Evolutionary conservation across 1,140 invertebrate genomes (phyloP).

Genomic region (Aphelinus atriplicis): DNA sequence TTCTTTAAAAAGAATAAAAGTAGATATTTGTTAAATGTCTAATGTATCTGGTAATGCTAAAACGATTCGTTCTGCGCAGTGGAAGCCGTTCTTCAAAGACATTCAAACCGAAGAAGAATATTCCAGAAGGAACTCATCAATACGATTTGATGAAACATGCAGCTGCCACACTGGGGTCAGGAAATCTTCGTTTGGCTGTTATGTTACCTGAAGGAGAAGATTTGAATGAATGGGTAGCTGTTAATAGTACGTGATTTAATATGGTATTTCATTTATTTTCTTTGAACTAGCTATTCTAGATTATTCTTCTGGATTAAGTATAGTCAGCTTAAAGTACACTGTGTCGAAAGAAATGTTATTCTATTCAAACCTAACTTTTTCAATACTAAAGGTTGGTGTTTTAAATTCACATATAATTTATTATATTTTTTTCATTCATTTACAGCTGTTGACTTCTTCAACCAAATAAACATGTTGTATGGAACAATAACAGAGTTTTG

Average conservation of each 20-base stretch:
- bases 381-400: too few species aligned
- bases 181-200: slow-evolving; percentile 94
- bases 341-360: too few species aligned
- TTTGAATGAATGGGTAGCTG: slow-evolving; percentile 99
- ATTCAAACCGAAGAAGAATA: slow-evolving; percentile 99
- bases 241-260: slow-evolving; percentile 85
- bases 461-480: slow-evolving; percentile 99
- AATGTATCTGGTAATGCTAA: slow-evolving; percentile 37
- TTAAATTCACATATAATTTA: too few species aligned
- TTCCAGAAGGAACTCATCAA: slow-evolving; percentile 98
- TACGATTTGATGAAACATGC: slow-evolving; percentile 99
- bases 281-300: too few species aligned
- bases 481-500: slow-evolving; percentile 99
- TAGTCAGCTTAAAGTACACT: too few species aligned
- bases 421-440: slow-evolving; percentile 5
- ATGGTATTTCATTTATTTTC: slow-evolving; percentile 3
- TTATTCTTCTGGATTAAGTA: too few species aligned
- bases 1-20: slow-evolving; percentile 35
- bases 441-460: slow-evolving; percentile 98
- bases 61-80: slow-evolving; percentile 60
- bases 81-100: slow-evolving; percentile 93
- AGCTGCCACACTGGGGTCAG: slow-evolving; percentile 96
- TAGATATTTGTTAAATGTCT: slow-evolving; percentile 32
- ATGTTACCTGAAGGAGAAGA: slow-evolving; percentile 98
- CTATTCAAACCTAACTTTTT: too few species aligned